phyloP scores from a whole-genome alignment of 2,113 vertebrate genomes.

The Melozone crissalis region DNA sequence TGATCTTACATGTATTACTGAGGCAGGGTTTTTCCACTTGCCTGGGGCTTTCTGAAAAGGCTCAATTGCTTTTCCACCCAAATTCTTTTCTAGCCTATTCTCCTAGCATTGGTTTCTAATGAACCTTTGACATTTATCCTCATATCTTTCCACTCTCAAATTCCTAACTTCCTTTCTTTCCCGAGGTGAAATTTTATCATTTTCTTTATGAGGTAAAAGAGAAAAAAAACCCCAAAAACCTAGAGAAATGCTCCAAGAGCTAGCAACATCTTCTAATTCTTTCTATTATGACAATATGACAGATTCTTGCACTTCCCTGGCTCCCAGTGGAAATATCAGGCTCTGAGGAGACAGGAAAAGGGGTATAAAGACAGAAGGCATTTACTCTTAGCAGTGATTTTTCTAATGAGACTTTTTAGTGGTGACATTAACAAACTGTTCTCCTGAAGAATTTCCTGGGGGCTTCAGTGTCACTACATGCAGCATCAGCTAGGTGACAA shows the following conservation, averaged over 20 bases:
- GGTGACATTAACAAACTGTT: slow-evolving; percentile 34
- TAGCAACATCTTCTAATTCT: slow-evolving; percentile 66
- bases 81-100: slow-evolving; percentile 10
- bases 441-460: slow-evolving; percentile 47
- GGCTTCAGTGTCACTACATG: slow-evolving; percentile 27
- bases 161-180: neutral
- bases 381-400: slow-evolving; percentile 57
- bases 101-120: neutral
- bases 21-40: neutral
- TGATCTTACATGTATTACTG: neutral
- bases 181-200: slow-evolving; percentile 26
- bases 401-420: slow-evolving; percentile 52
- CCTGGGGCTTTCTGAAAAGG: slow-evolving; percentile 28
- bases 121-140: slow-evolving; percentile 25
- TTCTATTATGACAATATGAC: slow-evolving; percentile 74
- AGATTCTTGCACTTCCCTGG: neutral
- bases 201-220: neutral
- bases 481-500: slow-evolving; percentile 24
- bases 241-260: neutral
- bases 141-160: neutral
- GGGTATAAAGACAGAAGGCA: slow-evolving; percentile 49
- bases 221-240: neutral
- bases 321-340: slow-evolving; percentile 55
- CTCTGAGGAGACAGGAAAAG: neutral
- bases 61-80: slow-evolving; percentile 10